These are phyloP conservation scores for Platycheirus albimanus DNA, from an alignment of 2,888 invertebrate genomes.

Conservation along the genomic window DNA sequence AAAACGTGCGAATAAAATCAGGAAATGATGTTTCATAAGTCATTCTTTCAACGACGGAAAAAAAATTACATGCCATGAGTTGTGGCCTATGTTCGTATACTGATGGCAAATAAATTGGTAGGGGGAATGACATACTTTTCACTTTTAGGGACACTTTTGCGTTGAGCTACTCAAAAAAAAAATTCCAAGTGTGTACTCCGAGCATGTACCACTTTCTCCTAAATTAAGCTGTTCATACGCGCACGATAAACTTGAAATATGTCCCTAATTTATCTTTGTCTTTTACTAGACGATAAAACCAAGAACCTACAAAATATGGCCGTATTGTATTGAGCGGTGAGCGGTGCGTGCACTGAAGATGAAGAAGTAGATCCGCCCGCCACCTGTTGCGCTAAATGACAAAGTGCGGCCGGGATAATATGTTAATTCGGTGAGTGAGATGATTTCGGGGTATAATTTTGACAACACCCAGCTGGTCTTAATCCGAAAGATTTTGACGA, in stretches of 20 bases:
- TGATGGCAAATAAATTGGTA: slow-evolving; percentile 2
- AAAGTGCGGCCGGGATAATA: slow-evolving; percentile 34
- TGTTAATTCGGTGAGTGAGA: slow-evolving; percentile 29
- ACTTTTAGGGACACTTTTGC: not conserved
- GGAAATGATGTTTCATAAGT: slow-evolving; percentile 7
- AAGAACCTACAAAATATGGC: not conserved
- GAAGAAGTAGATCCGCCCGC: not conserved
- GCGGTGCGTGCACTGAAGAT: not conserved
- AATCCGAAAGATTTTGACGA: not conserved
- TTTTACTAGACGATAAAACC: slow-evolving; percentile 6
- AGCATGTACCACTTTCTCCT: slow-evolving; percentile 10
- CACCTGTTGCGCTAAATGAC: slow-evolving; percentile 45
- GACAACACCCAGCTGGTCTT: slow-evolving; percentile 15
- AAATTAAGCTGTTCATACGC: slow-evolving; percentile 20
- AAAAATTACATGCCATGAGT: not conserved
- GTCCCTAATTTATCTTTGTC: slow-evolving; percentile 40
- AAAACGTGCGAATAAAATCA: not conserved
- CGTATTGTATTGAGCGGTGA: too few species aligned
- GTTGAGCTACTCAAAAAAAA: slow-evolving; percentile 13
- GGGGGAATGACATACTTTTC: not conserved
- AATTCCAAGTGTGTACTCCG: not conserved
- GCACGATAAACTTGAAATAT: slow-evolving; percentile 42
- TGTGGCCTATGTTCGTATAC: slow-evolving; percentile 14
- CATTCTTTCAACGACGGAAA: not conserved
- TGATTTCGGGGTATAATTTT: slow-evolving; percentile 17